phyloP scores from a whole-genome alignment of 1,140 invertebrate species.

The Aphidius ervi region DNA sequence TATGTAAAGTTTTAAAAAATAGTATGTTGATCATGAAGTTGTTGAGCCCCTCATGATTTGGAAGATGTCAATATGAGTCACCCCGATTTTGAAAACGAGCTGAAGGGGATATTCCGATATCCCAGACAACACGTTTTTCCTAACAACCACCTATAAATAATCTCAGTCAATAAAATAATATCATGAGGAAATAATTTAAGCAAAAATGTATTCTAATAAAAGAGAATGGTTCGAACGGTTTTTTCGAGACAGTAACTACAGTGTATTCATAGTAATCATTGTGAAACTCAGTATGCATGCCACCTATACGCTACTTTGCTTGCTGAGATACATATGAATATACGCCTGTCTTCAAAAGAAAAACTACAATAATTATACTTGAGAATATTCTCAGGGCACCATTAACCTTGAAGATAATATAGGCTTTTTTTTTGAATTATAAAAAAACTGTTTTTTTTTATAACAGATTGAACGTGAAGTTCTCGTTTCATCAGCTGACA shows the following conservation, averaged over 20 bases:
- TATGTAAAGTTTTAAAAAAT: too few species aligned
- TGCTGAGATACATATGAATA: constrained; percentile 42
- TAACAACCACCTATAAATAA: too few species aligned
- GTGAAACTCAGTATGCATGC: not conserved
- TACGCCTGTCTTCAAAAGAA: constrained; percentile 24
- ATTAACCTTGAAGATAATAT: constrained; percentile 5
- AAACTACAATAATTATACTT: constrained; percentile 33
- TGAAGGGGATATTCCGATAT: too few species aligned
- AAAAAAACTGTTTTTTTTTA: not conserved
- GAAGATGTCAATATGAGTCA: too few species aligned
- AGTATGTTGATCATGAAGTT: too few species aligned
- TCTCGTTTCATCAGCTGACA: constrained; percentile 64
- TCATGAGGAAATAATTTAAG: too few species aligned
- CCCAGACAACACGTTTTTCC: too few species aligned
- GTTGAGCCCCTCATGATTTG: too few species aligned
- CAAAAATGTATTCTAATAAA: not conserved
- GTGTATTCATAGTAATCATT: not conserved
- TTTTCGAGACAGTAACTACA: not conserved
- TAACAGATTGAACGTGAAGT: constrained; percentile 71
- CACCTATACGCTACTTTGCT: constrained; percentile 30
- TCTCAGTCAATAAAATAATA: too few species aligned
- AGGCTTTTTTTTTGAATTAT: constrained; percentile 13
- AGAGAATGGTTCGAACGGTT: not conserved
- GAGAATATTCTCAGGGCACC: constrained; percentile 47
- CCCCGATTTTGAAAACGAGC: too few species aligned